phyloP scores from a whole-genome alignment of 2,888 invertebrate species.

The Rhagonycha lutea region DNA sequence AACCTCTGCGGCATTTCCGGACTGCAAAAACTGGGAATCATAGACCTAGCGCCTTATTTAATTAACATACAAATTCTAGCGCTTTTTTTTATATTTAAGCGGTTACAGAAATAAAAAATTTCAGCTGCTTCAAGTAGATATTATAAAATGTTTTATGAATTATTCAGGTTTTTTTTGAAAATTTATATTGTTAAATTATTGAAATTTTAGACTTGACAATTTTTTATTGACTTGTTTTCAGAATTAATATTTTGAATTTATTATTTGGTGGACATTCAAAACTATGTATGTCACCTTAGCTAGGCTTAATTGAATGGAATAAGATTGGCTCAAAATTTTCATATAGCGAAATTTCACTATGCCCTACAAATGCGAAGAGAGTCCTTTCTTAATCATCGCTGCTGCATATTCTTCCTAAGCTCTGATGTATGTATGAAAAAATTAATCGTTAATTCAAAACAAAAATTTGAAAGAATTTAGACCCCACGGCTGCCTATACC shows the following conservation, averaged over 20 bases:
- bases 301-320: neutral
- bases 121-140: neutral
- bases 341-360: too few species aligned
- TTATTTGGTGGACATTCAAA: neutral
- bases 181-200: neutral
- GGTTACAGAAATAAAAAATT: neutral
- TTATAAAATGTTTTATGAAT: neutral
- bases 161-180: neutral
- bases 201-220: neutral
- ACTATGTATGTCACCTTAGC: neutral
- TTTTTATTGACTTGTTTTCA: neutral
- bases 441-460: too few species aligned
- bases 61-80: conserved; percentile 13
- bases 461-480: too few species aligned
- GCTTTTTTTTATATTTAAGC: neutral
- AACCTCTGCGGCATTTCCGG: conserved; percentile 23
- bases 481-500: too few species aligned
- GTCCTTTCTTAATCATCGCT: too few species aligned
- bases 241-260: neutral
- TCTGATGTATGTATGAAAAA: too few species aligned
- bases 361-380: too few species aligned
- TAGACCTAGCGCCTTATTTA: conserved; percentile 17
- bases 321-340: neutral
- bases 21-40: conserved; percentile 8
- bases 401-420: too few species aligned